These are phyloP conservation scores for Coregonus ussuriensis DNA, from an alignment of 2,797 vertebrate genomes.

Conservation along the genomic window DNA sequence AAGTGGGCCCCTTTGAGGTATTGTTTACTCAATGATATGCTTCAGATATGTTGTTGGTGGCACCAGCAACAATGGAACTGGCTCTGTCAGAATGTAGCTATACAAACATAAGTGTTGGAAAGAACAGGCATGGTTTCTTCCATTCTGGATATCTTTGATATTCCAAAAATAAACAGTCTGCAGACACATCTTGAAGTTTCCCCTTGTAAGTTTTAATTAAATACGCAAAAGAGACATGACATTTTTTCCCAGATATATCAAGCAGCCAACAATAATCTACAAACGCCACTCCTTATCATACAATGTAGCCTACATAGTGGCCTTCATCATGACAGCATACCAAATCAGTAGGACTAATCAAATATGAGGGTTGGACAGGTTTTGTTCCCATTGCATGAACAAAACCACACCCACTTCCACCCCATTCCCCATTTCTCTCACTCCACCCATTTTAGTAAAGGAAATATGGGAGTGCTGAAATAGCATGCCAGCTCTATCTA, in stretches of 20 bases:
- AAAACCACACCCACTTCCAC: conserved; percentile 52
- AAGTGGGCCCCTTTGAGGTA: background rate
- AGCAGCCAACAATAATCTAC: background rate
- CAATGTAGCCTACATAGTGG: background rate
- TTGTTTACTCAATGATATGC: background rate
- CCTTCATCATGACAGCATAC: background rate
- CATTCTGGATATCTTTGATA: background rate
- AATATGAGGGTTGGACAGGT: conserved; percentile 43
- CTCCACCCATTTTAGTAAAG: conserved; percentile 38
- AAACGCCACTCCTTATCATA: background rate
- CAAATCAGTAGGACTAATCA: background rate
- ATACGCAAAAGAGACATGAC: no score
- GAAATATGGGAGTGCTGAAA: conserved; percentile 28
- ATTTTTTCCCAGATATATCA: background rate
- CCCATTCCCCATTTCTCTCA: conserved; percentile 32
- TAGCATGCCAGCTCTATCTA: background rate
- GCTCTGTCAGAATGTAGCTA: background rate
- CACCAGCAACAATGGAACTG: background rate
- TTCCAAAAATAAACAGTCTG: background rate
- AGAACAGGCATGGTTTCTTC: background rate
- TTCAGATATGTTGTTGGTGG: conserved; percentile 12
- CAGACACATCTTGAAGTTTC: no score
- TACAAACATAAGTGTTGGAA: conserved; percentile 7
- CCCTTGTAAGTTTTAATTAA: no score
- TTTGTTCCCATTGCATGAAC: conserved; percentile 48